Percentiles rank a stretch among this genome's conserved stretches.
These are phyloP conservation scores for Neosilurus mollespiculum DNA, from an alignment of 2,797 vertebrate genomes.

Conservation along the genomic window DNA sequence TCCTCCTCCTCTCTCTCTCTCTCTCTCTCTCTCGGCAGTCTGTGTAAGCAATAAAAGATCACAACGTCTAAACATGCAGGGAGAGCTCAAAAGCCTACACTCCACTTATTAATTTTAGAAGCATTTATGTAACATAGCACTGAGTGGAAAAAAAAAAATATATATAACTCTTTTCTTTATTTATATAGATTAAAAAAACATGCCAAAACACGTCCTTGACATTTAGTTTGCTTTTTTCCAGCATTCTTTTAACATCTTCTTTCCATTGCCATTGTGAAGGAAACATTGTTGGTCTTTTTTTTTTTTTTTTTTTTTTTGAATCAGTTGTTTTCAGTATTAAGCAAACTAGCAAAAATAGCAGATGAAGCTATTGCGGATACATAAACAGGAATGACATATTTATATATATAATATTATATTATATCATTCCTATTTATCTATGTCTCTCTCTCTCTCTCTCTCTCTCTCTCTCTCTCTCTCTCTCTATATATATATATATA, in stretches of 20 bases:
- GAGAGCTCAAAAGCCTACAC: constrained; percentile 19
- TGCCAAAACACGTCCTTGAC: not conserved
- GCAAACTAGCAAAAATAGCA: too few species aligned
- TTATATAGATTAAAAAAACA: not conserved
- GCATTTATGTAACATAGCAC: not conserved
- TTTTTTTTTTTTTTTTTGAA: not conserved
- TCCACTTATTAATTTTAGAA: constrained; percentile 5
- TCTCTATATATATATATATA: too few species aligned
- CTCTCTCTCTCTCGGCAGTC: not conserved
- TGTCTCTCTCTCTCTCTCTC: too few species aligned
- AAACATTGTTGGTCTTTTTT: not conserved
- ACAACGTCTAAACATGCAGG: constrained; percentile 13
- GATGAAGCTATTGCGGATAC: too few species aligned
- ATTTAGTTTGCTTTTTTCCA: not conserved
- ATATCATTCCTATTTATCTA: too few species aligned
- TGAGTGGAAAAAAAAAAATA: too few species aligned
- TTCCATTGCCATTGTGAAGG: not conserved
- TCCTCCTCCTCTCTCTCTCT: not conserved
- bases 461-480: too few species aligned
- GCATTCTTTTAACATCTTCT: not conserved
- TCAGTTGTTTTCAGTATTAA: not conserved
- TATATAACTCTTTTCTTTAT: not conserved
- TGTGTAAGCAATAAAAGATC: constrained; percentile 33
- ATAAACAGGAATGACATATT: too few species aligned
- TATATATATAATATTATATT: too few species aligned